Percentiles rank a stretch among this genome's conserved stretches.
These are phyloP conservation scores for Minunthozetes semirufus DNA, from an alignment of 2,888 invertebrate species.

Conservation along the genomic window DNA sequence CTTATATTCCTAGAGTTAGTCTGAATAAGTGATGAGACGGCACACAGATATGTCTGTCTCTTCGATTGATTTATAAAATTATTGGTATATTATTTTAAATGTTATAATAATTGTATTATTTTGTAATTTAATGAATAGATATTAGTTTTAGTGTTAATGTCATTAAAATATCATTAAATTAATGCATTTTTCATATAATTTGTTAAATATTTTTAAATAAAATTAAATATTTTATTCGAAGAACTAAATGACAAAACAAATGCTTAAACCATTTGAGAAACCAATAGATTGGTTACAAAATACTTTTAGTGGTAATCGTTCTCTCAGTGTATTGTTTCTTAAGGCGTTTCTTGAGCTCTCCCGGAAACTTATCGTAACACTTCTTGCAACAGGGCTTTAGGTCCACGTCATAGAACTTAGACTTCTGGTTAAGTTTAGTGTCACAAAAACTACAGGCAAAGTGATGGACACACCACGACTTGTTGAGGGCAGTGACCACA, in stretches of 20 bases:
- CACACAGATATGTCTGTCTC: no score
- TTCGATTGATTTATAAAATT: no score
- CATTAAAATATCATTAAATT: no score
- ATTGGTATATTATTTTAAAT: no score
- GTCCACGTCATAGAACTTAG: constrained; percentile 98
- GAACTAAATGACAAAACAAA: background rate
- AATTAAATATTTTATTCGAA: background rate
- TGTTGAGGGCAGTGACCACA: background rate
- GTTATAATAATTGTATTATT: no score
- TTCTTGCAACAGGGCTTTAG: constrained; percentile 94
- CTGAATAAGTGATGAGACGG: no score
- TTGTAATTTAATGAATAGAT: no score
- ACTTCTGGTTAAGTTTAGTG: constrained; percentile 84
- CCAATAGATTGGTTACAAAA: constrained; percentile 19
- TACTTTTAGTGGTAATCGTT: constrained; percentile 34
- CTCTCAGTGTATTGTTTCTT: constrained; percentile 38
- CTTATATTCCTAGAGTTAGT: no score
- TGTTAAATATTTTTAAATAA: no score
- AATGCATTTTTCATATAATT: no score
- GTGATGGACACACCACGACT: background rate
- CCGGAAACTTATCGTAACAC: constrained; percentile 94
- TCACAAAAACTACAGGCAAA: constrained; percentile 53
- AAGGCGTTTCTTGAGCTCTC: constrained; percentile 82
- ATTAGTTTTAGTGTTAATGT: no score
- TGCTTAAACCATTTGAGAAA: background rate